Percentiles rank a stretch among this genome's conserved stretches.
Conservation (phyloP, 1,140 invertebrate species). For the Drusus annulatus region DNA sequence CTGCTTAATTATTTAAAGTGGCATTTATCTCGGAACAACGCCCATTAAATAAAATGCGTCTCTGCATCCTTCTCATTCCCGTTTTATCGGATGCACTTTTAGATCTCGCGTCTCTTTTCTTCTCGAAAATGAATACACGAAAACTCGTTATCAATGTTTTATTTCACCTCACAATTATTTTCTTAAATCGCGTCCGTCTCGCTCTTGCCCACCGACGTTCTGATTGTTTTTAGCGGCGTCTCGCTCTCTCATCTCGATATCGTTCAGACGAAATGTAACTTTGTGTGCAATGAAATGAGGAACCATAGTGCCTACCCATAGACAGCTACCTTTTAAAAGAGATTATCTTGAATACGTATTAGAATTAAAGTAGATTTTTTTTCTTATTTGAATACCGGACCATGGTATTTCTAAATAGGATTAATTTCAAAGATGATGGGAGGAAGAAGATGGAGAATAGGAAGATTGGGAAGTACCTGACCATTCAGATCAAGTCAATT, state of each 20-base stretch:
- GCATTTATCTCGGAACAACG: no score
- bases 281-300: neutral
- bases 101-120: neutral
- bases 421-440: no score
- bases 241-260: conserved; percentile 43
- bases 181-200: conserved; percentile 16
- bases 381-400: no score
- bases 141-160: conserved; percentile 23
- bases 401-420: no score
- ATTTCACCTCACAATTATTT: conserved; percentile 18
- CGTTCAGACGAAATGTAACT: conserved; percentile 5
- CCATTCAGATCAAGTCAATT: no score
- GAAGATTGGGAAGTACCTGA: no score
- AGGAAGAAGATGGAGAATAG: no score
- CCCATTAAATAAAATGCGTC: no score
- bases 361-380: no score
- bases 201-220: neutral
- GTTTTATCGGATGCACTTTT: neutral
- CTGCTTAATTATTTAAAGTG: no score
- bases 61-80: neutral
- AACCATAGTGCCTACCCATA: neutral
- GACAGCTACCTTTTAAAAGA: no score
- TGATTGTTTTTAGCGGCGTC: neutral
- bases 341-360: no score
- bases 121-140: conserved; percentile 6